Evolutionary conservation across 2,888 invertebrate species (phyloP).

Genomic region (Camponotus fellah): DNA sequence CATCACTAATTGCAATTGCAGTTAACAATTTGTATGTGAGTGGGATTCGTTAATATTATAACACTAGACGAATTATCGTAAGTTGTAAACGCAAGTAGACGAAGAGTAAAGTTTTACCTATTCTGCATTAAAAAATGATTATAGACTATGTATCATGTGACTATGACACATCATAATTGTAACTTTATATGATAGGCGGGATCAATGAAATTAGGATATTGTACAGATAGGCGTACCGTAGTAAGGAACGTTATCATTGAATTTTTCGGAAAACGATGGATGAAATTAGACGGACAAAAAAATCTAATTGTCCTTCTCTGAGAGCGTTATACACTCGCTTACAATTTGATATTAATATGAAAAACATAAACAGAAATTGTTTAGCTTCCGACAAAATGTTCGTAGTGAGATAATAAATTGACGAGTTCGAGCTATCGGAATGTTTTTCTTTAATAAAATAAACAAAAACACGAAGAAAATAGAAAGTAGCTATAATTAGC

Average conservation of each 20-base stretch:
- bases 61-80: slow-evolving; percentile 42
- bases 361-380: slow-evolving; percentile 33
- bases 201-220: slow-evolving; percentile 83
- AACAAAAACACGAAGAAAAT: slow-evolving; percentile 9
- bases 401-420: slow-evolving; percentile 32
- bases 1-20: slow-evolving; percentile 22
- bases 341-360: slow-evolving; percentile 22
- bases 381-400: slow-evolving; percentile 47
- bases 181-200: slow-evolving; percentile 84
- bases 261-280: slow-evolving; percentile 52
- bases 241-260: slow-evolving; percentile 61
- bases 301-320: slow-evolving; percentile 13
- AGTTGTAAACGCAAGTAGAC: slow-evolving; percentile 29
- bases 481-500: slow-evolving; percentile 3
- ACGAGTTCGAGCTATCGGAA: slow-evolving; percentile 55
- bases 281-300: not conserved
- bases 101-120: slow-evolving; percentile 46
- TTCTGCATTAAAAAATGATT: slow-evolving; percentile 69
- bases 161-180: slow-evolving; percentile 84
- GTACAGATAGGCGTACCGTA: slow-evolving; percentile 79
- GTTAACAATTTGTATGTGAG: slow-evolving; percentile 39
- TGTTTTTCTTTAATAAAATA: slow-evolving; percentile 36
- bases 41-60: slow-evolving; percentile 60
- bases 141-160: slow-evolving; percentile 74
- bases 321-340: slow-evolving; percentile 8